A percentile compares a stretch with the other conserved stretches of the same genome.
These are phyloP conservation scores for Leptinotarsa rubiginosa DNA, from an alignment of 2,888 invertebrate species.

Conservation along the genomic window DNA sequence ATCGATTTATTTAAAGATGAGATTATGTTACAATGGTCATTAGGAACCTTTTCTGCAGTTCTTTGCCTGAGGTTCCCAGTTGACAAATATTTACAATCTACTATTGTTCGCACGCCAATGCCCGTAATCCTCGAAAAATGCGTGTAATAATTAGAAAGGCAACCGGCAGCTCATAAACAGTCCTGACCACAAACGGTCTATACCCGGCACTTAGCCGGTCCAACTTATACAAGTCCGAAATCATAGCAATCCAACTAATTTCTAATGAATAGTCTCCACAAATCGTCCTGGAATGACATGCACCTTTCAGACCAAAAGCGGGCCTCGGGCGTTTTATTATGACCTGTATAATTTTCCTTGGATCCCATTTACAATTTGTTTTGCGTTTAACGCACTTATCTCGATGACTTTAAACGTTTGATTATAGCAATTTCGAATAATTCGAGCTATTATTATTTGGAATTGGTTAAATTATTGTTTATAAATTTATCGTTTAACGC, in stretches of 20 bases:
- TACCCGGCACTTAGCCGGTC: slow-evolving; percentile 52
- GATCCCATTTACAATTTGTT: slow-evolving; percentile 66
- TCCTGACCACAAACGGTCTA: slow-evolving; percentile 50
- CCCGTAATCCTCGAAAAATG: slow-evolving; percentile 31
- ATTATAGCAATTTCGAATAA: slow-evolving; percentile 67
- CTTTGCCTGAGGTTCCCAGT: neutral
- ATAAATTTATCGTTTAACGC: slow-evolving; percentile 65
- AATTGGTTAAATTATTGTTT: slow-evolving; percentile 64
- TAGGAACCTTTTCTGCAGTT: neutral
- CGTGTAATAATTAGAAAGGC: slow-evolving; percentile 42
- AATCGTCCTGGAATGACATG: slow-evolving; percentile 64
- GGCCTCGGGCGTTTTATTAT: slow-evolving; percentile 44
- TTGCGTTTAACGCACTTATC: slow-evolving; percentile 64
- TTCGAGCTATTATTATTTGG: slow-evolving; percentile 65
- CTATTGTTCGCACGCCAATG: slow-evolving; percentile 28
- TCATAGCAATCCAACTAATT: slow-evolving; percentile 73
- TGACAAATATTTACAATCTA: neutral
- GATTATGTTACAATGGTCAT: neutral
- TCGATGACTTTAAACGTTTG: slow-evolving; percentile 64
- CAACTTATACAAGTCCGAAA: slow-evolving; percentile 61
- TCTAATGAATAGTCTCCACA: slow-evolving; percentile 70
- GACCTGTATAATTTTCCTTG: slow-evolving; percentile 61
- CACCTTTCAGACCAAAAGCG: slow-evolving; percentile 54
- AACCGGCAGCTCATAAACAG: slow-evolving; percentile 5
- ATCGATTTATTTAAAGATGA: no score